Evolutionary conservation across 2,888 invertebrate genomes (phyloP).

Genomic region (Gasteruption jaculator): DNA sequence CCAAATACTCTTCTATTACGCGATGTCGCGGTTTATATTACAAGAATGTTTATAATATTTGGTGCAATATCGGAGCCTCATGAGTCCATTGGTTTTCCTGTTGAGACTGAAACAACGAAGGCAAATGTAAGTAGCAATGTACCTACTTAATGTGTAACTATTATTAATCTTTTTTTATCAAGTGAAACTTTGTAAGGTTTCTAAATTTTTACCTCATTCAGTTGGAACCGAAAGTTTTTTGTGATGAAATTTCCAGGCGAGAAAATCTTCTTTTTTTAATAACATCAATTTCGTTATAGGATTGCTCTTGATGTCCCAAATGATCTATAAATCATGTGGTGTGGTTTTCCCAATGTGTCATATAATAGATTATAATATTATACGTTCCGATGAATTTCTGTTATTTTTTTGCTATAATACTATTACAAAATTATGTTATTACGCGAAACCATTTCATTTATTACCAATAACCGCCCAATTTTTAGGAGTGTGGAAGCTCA

Average conservation of each 20-base stretch:
- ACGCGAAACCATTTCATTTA: no score
- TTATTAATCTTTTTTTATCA: conserved; percentile 5
- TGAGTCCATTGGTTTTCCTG: conserved; percentile 71
- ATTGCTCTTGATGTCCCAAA: no score
- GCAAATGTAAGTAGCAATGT: conserved; percentile 52
- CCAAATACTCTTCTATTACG: conserved; percentile 68
- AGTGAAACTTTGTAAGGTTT: background rate
- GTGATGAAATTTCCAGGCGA: background rate
- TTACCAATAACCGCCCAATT: no score
- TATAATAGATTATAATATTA: no score
- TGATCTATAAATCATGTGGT: no score
- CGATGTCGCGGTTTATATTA: conserved; percentile 80
- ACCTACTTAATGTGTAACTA: conserved; percentile 8
- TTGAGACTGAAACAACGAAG: conserved; percentile 50
- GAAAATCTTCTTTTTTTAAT: no score
- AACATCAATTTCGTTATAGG: no score
- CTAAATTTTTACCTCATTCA: background rate
- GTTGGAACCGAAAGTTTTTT: background rate
- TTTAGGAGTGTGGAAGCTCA: no score
- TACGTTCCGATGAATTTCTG: no score
- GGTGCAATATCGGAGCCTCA: conserved; percentile 67
- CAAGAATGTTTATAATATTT: conserved; percentile 72
- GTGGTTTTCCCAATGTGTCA: no score
- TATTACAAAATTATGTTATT: no score
- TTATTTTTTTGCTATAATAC: no score